Evolutionary conservation across 2,888 invertebrate species (phyloP).

Genomic region (Melanostoma mellinum): DNA sequence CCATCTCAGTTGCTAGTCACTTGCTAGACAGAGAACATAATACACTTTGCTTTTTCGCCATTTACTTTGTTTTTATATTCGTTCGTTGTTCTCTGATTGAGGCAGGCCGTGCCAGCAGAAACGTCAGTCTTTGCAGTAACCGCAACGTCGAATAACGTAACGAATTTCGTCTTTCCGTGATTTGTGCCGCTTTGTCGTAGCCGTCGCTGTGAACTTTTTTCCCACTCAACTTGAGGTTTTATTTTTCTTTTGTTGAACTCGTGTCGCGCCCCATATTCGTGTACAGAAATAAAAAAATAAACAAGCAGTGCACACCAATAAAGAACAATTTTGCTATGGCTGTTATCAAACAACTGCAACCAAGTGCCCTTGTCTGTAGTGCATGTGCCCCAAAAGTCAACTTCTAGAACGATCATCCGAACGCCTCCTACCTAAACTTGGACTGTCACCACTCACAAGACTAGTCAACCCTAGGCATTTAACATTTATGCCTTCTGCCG

Average conservation of each 20-base stretch:
- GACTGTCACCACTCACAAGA: conserved; percentile 28
- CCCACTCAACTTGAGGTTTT: conserved; percentile 13
- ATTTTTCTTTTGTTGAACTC: conserved; percentile 18
- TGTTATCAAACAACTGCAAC: conserved; percentile 1
- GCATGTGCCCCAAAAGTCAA: conserved; percentile 30
- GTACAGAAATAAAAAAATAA: conserved; percentile 14
- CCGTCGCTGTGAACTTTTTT: conserved; percentile 24
- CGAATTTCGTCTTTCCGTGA: conserved; percentile 14
- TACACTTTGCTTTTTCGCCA: background rate
- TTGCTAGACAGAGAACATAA: conserved; percentile 11
- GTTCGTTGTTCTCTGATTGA: conserved; percentile 51
- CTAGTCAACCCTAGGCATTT: conserved; percentile 25
- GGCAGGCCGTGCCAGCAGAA: conserved; percentile 57
- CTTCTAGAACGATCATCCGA: conserved; percentile 20
- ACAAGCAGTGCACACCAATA: background rate
- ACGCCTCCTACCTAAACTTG: conserved; percentile 23
- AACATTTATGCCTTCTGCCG: conserved; percentile 48
- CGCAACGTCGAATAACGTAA: conserved; percentile 47
- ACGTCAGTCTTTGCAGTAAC: conserved; percentile 67
- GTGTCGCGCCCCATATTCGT: conserved; percentile 16
- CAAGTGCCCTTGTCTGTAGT: conserved; percentile 2
- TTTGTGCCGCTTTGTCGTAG: conserved; percentile 45
- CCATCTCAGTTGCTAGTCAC: background rate
- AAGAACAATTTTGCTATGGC: too few relatives aligned
- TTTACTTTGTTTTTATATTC: conserved; percentile 51